Base-by-base conservation (phyloP, 1,140 invertebrate genomes). In the Drosophila sp. region DNA sequence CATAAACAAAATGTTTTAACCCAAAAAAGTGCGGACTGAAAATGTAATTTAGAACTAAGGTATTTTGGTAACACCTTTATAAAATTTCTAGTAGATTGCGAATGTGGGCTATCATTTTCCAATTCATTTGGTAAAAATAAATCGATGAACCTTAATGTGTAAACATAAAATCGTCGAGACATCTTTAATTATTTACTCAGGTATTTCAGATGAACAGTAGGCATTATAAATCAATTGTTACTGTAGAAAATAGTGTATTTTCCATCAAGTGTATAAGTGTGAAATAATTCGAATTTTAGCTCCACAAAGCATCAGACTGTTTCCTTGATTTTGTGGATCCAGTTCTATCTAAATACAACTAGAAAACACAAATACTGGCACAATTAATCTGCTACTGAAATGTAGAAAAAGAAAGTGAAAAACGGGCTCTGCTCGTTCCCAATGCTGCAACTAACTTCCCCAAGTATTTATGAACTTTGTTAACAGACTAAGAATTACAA, bases 381-480 rank as follows among this genome's bases (percentile, higher is more conserved):
- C 64, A 66, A 66, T 66, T 58, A 66, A 21, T 46, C n/a, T 32
- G 62, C 43, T 36, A 45, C 21, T 8, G 34, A 40, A 43, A 29
- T 29, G 18, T n/a, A 50, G 13, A n/a, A 29, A 45, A 36, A 34
- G 6, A 61, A 63, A 82, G 63, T 74, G 74, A 25, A 25, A 21
- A 46, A 46, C 32, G 46, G 41, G 41, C 14, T 53, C n/a, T 72
- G 21, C 25, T 58, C 14, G 56, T 40, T 66, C 11, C n/a, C 43
- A 72, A 36, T 59, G 73, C 40, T 38, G 64, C 78, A 63, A 54
- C 62, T 62, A 78, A 82, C 66, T 86, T 86, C 59, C 64, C 75
- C 72, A 89, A 87, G 83, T 87, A 87, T 87, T 87, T 87, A 87
- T 87, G 83, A 87, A 87, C 83, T 87, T 87, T 87, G 79, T 89